Evolutionary conservation across 2,797 vertebrate genomes (phyloP).

Genomic region (Numenius phaeopus): DNA sequence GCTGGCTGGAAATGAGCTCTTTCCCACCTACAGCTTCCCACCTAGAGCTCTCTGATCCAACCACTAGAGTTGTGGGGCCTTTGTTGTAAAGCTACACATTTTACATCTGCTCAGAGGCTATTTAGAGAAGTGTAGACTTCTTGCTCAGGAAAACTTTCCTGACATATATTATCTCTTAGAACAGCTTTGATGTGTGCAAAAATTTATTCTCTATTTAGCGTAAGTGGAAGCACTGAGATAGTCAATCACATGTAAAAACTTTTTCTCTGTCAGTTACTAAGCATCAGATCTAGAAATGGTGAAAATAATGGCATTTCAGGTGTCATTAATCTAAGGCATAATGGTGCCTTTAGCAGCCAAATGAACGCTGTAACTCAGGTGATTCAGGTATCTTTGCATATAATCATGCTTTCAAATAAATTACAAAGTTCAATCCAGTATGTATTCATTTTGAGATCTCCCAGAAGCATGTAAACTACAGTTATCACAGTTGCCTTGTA

Average conservation of each 20-base stretch:
- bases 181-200: neutral
- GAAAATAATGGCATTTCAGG: conserved; percentile 51
- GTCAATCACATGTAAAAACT: conserved; percentile 15
- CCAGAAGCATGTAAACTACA: neutral
- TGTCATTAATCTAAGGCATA: conserved; percentile 52
- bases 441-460: neutral
- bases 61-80: neutral
- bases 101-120: neutral
- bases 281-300: conserved; percentile 29
- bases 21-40: neutral
- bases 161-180: neutral
- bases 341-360: conserved; percentile 57
- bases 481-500: neutral
- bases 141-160: neutral
- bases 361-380: conserved; percentile 28
- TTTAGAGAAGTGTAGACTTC: neutral
- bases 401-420: conserved; percentile 23
- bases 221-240: neutral
- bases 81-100: neutral
- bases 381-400: conserved; percentile 53
- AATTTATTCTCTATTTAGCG: conserved; percentile 5
- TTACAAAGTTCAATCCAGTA: neutral
- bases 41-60: neutral
- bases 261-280: conserved; percentile 33
- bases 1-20: neutral